phyloP scores from a whole-genome alignment of 1,140 invertebrate species.

The Cepaea nemoralis region DNA sequence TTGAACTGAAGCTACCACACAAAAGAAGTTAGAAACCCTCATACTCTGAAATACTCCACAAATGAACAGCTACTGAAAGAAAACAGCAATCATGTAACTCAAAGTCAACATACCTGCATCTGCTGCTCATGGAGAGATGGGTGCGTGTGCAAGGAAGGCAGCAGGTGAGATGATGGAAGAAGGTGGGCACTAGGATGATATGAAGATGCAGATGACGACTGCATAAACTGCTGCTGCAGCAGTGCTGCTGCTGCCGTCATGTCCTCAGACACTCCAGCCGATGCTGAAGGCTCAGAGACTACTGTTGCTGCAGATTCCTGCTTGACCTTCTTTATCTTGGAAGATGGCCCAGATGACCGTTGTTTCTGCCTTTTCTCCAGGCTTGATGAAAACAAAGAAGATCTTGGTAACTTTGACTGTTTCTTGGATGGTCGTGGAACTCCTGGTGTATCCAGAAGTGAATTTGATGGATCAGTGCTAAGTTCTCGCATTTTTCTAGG shows the following conservation, averaged over 20 bases:
- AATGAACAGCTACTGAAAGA: too few species aligned
- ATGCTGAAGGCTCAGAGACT: not conserved
- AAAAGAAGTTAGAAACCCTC: not conserved
- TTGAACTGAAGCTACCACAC: too few species aligned
- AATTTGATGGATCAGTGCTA: not conserved
- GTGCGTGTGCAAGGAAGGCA: conserved; percentile 37
- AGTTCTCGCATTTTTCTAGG: conserved; percentile 37
- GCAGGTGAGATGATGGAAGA: conserved; percentile 29
- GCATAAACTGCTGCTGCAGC: conserved; percentile 29
- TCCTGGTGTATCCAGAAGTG: conserved; percentile 12
- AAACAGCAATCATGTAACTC: too few species aligned
- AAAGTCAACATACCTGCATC: conserved; percentile 34
- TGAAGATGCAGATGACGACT: conserved; percentile 19
- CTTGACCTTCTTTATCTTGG: conserved; percentile 25
- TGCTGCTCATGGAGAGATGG: conserved; percentile 38
- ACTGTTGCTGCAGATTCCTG: conserved; percentile 20
- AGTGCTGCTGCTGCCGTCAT: conserved; percentile 32
- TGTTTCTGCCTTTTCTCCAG: conserved; percentile 20
- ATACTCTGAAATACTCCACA: too few species aligned
- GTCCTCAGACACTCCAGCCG: conserved; percentile 12
- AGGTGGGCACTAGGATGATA: conserved; percentile 37
- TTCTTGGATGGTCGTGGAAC: not conserved
- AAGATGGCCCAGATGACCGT: not conserved
- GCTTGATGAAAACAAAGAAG: conserved; percentile 11
- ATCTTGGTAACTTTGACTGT: not conserved